phyloP scores from a whole-genome alignment of 2,888 invertebrate genomes.

The Heliconius ethilla region DNA sequence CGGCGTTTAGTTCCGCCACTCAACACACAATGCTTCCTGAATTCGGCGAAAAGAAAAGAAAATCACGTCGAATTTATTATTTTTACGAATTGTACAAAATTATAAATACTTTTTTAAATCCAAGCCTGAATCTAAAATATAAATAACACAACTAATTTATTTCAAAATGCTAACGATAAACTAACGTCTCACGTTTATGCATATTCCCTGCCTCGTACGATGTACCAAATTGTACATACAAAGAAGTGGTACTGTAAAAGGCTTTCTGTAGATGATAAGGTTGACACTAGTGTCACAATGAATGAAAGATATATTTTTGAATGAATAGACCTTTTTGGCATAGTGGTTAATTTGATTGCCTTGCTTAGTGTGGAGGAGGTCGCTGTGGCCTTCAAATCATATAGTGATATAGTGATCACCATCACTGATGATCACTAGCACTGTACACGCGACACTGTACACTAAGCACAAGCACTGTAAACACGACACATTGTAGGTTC shows the following conservation, averaged over 20 bases:
- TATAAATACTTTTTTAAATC: not conserved
- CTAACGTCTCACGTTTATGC: not conserved
- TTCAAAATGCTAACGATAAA: not conserved
- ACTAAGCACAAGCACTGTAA: too few relatives aligned
- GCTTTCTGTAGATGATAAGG: constrained; percentile 16
- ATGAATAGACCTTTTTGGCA: not conserved
- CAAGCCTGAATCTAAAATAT: too few relatives aligned
- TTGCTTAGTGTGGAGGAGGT: too few relatives aligned
- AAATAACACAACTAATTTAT: too few relatives aligned
- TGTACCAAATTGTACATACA: not conserved
- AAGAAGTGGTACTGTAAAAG: constrained; percentile 1
- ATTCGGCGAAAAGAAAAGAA: too few relatives aligned
- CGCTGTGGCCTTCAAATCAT: too few relatives aligned
- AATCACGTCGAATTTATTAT: not conserved
- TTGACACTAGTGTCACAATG: constrained; percentile 12
- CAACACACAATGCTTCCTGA: too few relatives aligned
- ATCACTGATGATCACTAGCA: too few relatives aligned
- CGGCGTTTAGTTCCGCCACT: too few relatives aligned
- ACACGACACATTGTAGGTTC: not conserved
- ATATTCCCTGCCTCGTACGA: constrained; percentile 6
- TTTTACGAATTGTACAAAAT: not conserved
- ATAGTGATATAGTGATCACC: too few relatives aligned
- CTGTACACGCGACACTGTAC: too few relatives aligned
- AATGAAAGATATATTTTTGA: not conserved
- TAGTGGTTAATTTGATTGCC: not conserved